Percentiles rank a stretch among this genome's conserved stretches.
phyloP scores from a whole-genome alignment of 2,113 vertebrate genomes.

The Aphyosemion australe region DNA sequence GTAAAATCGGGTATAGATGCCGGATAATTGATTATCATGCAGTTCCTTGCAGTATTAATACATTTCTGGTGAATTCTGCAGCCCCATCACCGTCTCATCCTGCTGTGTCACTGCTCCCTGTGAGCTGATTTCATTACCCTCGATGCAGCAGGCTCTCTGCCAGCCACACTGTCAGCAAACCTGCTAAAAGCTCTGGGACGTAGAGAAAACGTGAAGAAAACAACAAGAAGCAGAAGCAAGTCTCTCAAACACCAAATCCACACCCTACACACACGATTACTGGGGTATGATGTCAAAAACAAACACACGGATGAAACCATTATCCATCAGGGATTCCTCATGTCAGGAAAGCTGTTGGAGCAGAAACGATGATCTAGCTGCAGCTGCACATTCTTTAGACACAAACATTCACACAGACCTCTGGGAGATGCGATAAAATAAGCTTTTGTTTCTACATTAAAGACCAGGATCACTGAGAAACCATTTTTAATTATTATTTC shows the following conservation, averaged over 20 bases:
- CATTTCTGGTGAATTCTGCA: neutral
- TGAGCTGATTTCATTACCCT: conserved; percentile 10
- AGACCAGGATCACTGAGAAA: no score
- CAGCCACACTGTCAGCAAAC: conserved; percentile 17
- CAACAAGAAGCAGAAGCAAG: neutral
- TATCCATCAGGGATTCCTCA: neutral
- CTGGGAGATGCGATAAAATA: no score
- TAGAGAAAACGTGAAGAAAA: neutral
- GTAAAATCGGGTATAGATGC: no score
- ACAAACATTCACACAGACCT: no score
- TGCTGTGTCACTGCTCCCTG: conserved; percentile 7
- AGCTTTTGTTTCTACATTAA: no score
- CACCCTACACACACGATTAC: neutral
- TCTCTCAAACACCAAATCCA: neutral
- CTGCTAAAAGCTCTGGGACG: neutral
- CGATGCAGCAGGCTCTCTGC: conserved; percentile 2
- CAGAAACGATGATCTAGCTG: neutral
- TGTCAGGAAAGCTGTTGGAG: neutral
- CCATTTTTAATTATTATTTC: no score
- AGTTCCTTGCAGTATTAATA: no score
- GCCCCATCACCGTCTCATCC: neutral
- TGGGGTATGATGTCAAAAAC: neutral
- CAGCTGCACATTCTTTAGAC: neutral
- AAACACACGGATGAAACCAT: neutral
- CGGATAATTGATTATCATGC: no score